Conservation (phyloP, 64 coral and sea anemone species). For the Stichodactyla helianthus region DNA sequence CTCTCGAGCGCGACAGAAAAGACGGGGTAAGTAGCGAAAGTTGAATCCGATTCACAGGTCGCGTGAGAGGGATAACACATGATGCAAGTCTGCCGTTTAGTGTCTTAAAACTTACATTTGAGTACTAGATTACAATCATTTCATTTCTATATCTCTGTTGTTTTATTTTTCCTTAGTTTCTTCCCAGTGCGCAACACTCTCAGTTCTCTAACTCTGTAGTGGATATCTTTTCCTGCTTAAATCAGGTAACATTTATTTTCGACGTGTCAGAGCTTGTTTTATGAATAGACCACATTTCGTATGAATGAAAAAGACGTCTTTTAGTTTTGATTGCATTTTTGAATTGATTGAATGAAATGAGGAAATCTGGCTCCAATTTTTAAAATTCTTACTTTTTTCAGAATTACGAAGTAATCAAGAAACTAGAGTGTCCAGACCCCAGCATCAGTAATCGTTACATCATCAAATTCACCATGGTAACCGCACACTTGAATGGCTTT, state of each 20-base stretch:
- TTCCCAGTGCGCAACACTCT: slow-evolving; percentile 63
- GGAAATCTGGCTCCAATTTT: not conserved
- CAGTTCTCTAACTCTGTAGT: slow-evolving; percentile 86
- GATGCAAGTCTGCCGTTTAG: too few relatives aligned
- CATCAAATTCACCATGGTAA: slow-evolving; percentile 80
- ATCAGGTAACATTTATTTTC: slow-evolving; percentile 46
- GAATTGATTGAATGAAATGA: not conserved
- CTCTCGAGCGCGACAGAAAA: slow-evolving; percentile 87
- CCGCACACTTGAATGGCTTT: not conserved
- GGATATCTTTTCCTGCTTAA: slow-evolving; percentile 85
- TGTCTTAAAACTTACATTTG: too few relatives aligned
- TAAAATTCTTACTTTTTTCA: not conserved
- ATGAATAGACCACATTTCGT: too few relatives aligned
- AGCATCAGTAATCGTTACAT: slow-evolving; percentile 69
- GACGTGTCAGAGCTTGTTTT: not conserved
- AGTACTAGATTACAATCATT: too few relatives aligned
- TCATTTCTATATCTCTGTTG: not conserved
- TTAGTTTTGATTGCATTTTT: too few relatives aligned
- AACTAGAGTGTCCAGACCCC: slow-evolving; percentile 89
- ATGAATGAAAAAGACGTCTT: too few relatives aligned
- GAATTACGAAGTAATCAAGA: slow-evolving; percentile 91
- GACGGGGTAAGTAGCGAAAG: slow-evolving; percentile 52
- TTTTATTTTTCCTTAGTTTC: slow-evolving; percentile 43
- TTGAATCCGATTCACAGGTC: too few relatives aligned
- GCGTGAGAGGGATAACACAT: too few relatives aligned